phyloP scores from a whole-genome alignment of 2,888 invertebrate species.

The Melanostoma scalare region DNA sequence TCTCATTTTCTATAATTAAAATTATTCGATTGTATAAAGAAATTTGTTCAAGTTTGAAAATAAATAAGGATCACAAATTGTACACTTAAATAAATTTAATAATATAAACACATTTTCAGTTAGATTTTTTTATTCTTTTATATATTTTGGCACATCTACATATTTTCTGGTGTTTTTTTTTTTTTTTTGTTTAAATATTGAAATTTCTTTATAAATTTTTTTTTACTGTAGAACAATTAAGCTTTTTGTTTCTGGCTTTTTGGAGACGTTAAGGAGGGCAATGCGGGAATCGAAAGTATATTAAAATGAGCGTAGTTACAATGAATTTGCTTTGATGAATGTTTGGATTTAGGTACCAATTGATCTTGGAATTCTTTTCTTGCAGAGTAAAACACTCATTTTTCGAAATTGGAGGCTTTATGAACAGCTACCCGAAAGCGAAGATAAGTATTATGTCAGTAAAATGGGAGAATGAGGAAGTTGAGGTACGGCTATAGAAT shows the following conservation, averaged over 20 bases:
- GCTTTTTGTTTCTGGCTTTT: background rate
- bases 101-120: constrained; percentile 14
- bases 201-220: constrained; percentile 28
- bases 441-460: no score
- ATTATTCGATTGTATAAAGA: background rate
- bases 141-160: constrained; percentile 70
- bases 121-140: constrained; percentile 1
- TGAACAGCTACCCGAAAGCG: no score
- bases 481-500: no score
- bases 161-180: constrained; percentile 18
- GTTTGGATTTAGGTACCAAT: no score
- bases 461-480: no score
- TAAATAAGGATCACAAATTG: constrained; percentile 47
- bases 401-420: no score
- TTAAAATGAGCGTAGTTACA: no score
- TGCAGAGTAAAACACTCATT: no score
- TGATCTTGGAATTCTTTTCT: no score
- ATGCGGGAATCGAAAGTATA: no score
- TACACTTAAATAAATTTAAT: constrained; percentile 20
- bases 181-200: constrained; percentile 3
- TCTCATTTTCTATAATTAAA: constrained; percentile 9
- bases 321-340: no score
- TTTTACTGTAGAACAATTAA: constrained; percentile 25
- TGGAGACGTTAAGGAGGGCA: no score
- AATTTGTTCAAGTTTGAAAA: constrained; percentile 2